Evolutionary conservation across 2,797 vertebrate genomes (phyloP), one percentile per base, ranked within the genome.

Genomic region (Vireo griseus): DNA sequence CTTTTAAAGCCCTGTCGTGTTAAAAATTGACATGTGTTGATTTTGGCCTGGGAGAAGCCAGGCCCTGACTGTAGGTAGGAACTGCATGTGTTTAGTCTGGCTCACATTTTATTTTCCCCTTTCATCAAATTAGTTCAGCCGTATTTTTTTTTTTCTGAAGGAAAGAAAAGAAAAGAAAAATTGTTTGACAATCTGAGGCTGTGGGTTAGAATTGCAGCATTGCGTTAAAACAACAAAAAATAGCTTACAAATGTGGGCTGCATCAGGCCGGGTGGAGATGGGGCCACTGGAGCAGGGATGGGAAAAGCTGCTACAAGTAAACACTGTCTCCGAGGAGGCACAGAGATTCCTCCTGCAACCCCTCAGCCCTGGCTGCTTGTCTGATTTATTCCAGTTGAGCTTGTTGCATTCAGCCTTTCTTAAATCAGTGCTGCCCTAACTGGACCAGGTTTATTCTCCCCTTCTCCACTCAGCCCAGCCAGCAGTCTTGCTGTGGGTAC

Each of bases 111-210:
- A 94, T 98, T 97, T 97, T 97, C 81, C 72, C 96, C 97, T 97
- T 98, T 97, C 97, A 97, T 97, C 96, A 89, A 97, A 97, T 97
- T 97, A 97, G 97, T 97, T 97, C 97, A 97, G 97, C 97, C 97
- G 97, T 96, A 93, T 85, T 95, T 96, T 95, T 96, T 96, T 96
- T 93, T 95, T 81, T 79, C 76, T 87, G 68, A 69, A 93, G 61
- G 77, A 77, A 95, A 95, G 83, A 91, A 92, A 88, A 95, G 81
- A 92, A 87, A 94, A 96, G 86, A 86, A 95, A 97, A 97, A 93
- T 86, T 80, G 40, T 95, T 95, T 95, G 96, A 91, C 86, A 96
- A 48, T 89, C 81, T 3, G 10, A 96, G 93, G 92, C 94, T 95
- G 61, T 18, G 78, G 95, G 95, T 97, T 96, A 96, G 95, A 95